phyloP scores from a whole-genome alignment of 2,888 invertebrate genomes.

The Creontiades dilutus region DNA sequence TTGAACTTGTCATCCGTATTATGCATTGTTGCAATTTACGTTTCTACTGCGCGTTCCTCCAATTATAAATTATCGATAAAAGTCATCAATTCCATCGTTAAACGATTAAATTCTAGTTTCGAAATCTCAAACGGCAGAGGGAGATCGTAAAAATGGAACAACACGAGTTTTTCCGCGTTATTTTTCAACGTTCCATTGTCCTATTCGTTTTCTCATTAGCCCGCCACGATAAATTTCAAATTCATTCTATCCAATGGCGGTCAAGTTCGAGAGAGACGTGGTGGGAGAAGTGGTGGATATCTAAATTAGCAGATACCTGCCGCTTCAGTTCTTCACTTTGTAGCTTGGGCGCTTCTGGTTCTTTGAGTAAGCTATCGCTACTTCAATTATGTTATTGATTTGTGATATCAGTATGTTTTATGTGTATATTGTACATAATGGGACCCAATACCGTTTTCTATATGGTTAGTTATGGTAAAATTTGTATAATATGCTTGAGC shows the following conservation, averaged over 20 bases:
- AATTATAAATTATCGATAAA: not conserved
- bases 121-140: constrained; percentile 10
- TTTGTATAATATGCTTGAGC: too few relatives aligned
- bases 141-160: constrained; percentile 7
- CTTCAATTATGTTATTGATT: not conserved
- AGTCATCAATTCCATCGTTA: constrained; percentile 30
- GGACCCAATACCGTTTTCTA: too few relatives aligned
- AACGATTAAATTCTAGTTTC: constrained; percentile 3
- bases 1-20: not conserved
- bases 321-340: not conserved
- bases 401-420: too few relatives aligned
- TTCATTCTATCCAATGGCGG: not conserved
- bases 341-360: not conserved
- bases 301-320: not conserved
- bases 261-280: not conserved
- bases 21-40: not conserved
- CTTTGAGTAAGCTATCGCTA: not conserved
- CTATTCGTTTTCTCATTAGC: not conserved
- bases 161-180: not conserved
- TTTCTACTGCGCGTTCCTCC: not conserved
- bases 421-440: too few relatives aligned
- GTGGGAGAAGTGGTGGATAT: not conserved
- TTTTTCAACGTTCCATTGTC: constrained; percentile 7
- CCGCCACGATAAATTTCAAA: not conserved
- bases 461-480: too few relatives aligned